A percentile compares a stretch with the other conserved stretches of the same genome.
Conservation (phyloP, 2,888 invertebrate genomes). For the Andrena minutula region DNA sequence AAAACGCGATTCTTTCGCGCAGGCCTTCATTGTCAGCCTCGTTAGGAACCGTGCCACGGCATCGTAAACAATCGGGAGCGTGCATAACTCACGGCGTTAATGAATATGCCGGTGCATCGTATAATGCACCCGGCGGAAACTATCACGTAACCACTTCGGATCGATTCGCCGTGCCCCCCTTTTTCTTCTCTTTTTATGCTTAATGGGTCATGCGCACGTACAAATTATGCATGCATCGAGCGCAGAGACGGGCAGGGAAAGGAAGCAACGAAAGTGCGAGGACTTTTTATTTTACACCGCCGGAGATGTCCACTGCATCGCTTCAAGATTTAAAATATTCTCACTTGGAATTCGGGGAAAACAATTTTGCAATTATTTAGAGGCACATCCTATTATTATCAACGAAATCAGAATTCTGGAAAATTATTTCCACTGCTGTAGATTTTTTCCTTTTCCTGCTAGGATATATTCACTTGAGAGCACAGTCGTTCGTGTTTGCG, state of each 20-base stretch:
- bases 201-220: slow-evolving; percentile 23
- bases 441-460: no score
- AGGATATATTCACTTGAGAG: no score
- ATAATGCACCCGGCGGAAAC: slow-evolving; percentile 60
- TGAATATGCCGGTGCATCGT: slow-evolving; percentile 60
- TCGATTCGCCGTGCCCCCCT: slow-evolving; percentile 30
- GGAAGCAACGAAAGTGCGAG: slow-evolving; percentile 14
- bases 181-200: slow-evolving; percentile 8
- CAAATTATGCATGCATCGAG: not conserved
- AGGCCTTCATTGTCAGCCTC: slow-evolving; percentile 52
- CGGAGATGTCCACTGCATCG: no score
- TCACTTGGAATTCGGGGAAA: no score
- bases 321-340: no score
- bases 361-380: no score
- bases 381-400: no score
- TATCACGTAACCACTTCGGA: slow-evolving; percentile 56
- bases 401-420: no score
- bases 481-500: no score
- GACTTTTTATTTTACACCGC: not conserved
- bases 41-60: slow-evolving; percentile 54
- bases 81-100: slow-evolving; percentile 63
- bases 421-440: no score
- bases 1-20: slow-evolving; percentile 46
- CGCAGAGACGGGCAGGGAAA: not conserved
- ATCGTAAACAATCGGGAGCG: slow-evolving; percentile 62